phyloP scores from a whole-genome alignment of 2,888 invertebrate species.

The Chirona hameri region DNA sequence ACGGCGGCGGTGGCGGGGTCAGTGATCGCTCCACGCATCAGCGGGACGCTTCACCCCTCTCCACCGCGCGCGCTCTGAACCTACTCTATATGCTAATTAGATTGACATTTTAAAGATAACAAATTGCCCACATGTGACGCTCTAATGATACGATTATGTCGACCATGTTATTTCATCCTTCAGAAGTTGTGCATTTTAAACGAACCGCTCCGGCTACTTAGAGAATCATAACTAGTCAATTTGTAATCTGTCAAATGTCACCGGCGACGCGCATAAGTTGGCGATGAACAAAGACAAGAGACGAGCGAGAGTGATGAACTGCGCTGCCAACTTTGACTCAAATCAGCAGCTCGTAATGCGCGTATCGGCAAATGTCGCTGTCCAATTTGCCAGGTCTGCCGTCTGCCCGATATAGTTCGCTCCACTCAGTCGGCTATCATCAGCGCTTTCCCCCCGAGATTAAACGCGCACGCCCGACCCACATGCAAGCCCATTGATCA shows the following conservation, averaged over 20 bases:
- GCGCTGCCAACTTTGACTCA: background rate
- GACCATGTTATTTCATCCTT: background rate
- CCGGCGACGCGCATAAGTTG: background rate
- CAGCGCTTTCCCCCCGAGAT: background rate
- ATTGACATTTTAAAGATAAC: conserved; percentile 26
- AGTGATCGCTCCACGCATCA: background rate
- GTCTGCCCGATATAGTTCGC: background rate
- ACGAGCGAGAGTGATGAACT: background rate
- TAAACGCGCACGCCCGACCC: background rate
- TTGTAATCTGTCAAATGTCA: conserved; percentile 26
- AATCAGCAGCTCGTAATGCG: background rate
- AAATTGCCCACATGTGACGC: conserved; percentile 11
- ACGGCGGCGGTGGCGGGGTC: background rate
- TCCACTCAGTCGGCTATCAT: background rate
- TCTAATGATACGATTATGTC: conserved; percentile 12
- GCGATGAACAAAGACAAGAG: background rate
- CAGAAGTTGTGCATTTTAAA: conserved; percentile 9
- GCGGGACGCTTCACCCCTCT: background rate
- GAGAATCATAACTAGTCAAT: conserved; percentile 23
- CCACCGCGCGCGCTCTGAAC: background rate
- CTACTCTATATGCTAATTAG: conserved; percentile 27
- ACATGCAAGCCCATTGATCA: conserved; percentile 1
- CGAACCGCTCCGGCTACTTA: conserved; percentile 4
- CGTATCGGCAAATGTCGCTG: background rate
- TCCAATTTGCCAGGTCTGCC: background rate